Evolutionary conservation across 1,140 invertebrate genomes (phyloP), one percentile per base, ranked within the genome.

Genomic region (Protaetia brevitarsis): DNA sequence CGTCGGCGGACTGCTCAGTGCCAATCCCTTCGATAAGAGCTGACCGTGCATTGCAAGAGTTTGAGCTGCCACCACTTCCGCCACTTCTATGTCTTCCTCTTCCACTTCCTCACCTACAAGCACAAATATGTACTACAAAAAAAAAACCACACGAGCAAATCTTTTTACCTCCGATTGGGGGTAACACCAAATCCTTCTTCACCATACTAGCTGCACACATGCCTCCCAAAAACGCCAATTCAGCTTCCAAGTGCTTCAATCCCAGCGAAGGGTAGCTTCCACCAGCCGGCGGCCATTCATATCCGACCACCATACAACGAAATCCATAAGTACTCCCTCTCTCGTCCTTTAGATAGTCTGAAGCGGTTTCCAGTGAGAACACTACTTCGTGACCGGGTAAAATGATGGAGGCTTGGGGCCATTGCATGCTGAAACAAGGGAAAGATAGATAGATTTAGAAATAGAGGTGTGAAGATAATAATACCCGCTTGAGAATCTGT

Each of bases 271-370:
- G 74, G 3, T 13, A 51, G 6, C 13, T 23, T 51, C 41, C 41
- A 23, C 19, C 19, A 26, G 51, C 66, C 30, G 19, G 21, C 30
- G 83, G 80, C 88, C 93, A 95, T 74, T 97, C 94, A 79, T 96
- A 97, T 23, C 95, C 96, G 58, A 95, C 87, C 31, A 96, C 89
- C 13, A 95, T 81, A 79, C 95, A 97, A 68, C 93, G 93, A 81
- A 96, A 98, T 2, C 96, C 96, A 81, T 88, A 98, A 41, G 89
- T 89, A 71, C 82, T 84, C 3, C 88, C 86, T 73, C 90, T 89
- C 59, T 96, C 95, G 81, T 96, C 94, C 76, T 94, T 94, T 66
- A 96, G 87, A 80, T 98, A 98, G 80, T 97, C 91, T 0, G 95
- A 94, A 0, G 96, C 94, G 1, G 95, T 97, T 81, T 98, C 95